Evolutionary conservation across 2,888 invertebrate genomes (phyloP).

Genomic region (Hyposoter dolosus): DNA sequence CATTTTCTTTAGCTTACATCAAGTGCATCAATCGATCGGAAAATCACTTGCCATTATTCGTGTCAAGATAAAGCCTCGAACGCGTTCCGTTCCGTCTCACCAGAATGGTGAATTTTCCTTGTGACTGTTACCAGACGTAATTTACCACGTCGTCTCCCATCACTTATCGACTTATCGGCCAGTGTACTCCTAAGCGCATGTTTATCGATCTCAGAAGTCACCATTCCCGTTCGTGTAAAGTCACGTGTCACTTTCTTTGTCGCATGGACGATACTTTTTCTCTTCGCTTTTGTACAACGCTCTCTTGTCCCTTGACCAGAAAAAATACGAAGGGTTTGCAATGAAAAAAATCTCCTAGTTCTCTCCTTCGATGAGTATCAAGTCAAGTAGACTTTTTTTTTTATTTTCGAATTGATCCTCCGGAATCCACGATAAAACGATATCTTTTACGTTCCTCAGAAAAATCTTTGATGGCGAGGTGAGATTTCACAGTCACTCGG

Average conservation of each 20-base stretch:
- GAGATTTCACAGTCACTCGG: not conserved
- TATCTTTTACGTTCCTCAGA: not conserved
- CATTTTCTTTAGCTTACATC: not conserved
- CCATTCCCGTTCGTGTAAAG: not conserved
- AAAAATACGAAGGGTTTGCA: slow-evolving; percentile 18
- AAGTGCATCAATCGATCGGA: slow-evolving; percentile 33
- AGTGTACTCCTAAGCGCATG: slow-evolving; percentile 7
- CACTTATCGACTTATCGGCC: slow-evolving; percentile 44
- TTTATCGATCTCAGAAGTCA: slow-evolving; percentile 23
- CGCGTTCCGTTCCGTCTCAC: not conserved
- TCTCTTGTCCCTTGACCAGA: slow-evolving; percentile 37
- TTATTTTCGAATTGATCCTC: not conserved
- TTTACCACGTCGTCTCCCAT: slow-evolving; percentile 26
- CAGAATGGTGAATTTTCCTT: not conserved
- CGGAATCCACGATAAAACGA: slow-evolving; percentile 11
- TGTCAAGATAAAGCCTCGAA: slow-evolving; percentile 18
- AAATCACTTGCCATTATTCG: slow-evolving; percentile 51
- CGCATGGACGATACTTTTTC: not conserved
- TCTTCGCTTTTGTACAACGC: slow-evolving; percentile 2
- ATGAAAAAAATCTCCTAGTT: not conserved
- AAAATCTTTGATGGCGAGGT: slow-evolving; percentile 17
- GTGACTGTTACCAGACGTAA: slow-evolving; percentile 18
- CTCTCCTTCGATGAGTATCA: slow-evolving; percentile 8
- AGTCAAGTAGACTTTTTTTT: not conserved
- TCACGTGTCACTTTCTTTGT: slow-evolving; percentile 31